Base-by-base conservation (phyloP, 2,797 vertebrate genomes). In the Enteromius mattozi region DNA sequence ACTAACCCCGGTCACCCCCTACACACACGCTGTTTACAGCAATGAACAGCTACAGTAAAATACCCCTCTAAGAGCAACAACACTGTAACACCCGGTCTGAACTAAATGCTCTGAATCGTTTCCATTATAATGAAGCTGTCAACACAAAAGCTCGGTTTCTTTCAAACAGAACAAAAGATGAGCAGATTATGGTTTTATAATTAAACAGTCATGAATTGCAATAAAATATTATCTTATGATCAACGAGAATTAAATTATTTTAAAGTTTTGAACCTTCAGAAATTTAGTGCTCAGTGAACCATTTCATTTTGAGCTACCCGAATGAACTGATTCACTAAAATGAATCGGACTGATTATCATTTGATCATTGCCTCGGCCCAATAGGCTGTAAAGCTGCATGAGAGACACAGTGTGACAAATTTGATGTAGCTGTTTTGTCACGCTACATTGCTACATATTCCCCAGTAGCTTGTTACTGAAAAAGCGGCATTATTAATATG, bases 401-500 rank as follows among this genome's bases (percentile, higher is more conserved):
- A 1, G 21, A 14, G 35, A 61, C 27, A 24, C 54, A 40, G 75
- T 17, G n/a, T 77, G 54, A 61, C 54, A 61, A 42, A 77, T 77
- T 61, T 77, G 35, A 77, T 77, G 37, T 42, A 77, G 75, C 54
- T 27, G 75, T 61, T 77, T 56, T 59, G 54, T 59, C 75, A 77
- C 54, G 35, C 75, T 77, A 27, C 7, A 35, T 37, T 37, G 14
- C n/a, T 42, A 61, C 35, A 59, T 59, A 77, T 77, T 77, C 75
- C 54, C 54, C 35, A 77, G 54, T 27, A 40, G 75, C 54, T 77
- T 77, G 54, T 42, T 77, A 77, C 75, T 61, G n/a, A 37, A 77
- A 77, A 77, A 61, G 54, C 8, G 1, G 27, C 75, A 77, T 42
- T 27, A 77, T 61, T 42, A 77, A 77, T 27, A 61, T 77, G 75